phyloP scores from a whole-genome alignment of 2,888 invertebrate species.

The Myopa tessellatipennis region DNA sequence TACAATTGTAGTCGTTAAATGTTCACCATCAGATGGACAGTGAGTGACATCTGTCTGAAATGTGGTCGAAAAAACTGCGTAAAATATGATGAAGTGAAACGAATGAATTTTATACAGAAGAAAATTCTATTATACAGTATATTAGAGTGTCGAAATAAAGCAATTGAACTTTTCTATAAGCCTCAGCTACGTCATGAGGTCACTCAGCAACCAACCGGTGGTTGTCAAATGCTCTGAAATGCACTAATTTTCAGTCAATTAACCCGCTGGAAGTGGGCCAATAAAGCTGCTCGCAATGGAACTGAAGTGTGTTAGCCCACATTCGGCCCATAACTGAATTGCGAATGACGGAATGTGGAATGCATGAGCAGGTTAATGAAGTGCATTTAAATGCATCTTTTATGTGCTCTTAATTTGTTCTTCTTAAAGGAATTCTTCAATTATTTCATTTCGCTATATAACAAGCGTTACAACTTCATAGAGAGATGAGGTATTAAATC shows the following conservation, averaged over 20 bases:
- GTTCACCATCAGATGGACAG: not conserved
- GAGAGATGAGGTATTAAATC: not conserved
- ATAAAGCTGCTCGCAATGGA: not conserved
- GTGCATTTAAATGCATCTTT: not conserved
- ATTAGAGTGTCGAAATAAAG: not conserved
- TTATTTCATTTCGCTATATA: not conserved
- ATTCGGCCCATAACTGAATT: not conserved
- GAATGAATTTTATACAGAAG: not conserved
- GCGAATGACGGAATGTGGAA: not conserved
- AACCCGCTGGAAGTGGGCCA: constrained; percentile 17
- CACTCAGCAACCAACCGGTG: not conserved
- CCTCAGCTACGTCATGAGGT: not conserved
- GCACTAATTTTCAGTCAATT: constrained; percentile 27
- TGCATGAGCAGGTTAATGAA: not conserved
- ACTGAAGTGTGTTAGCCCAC: not conserved
- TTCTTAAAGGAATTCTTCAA: not conserved
- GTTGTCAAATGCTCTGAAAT: not conserved
- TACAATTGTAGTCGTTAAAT: not conserved
- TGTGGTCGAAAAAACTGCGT: not conserved
- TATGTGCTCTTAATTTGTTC: constrained; percentile 18
- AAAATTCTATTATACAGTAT: no score
- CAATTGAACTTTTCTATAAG: not conserved
- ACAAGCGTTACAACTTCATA: not conserved
- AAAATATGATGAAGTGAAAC: not conserved
- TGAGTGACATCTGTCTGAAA: constrained; percentile 30